Base-by-base conservation (phyloP, 2,888 invertebrate genomes). In the Hemaris fuciformis region DNA sequence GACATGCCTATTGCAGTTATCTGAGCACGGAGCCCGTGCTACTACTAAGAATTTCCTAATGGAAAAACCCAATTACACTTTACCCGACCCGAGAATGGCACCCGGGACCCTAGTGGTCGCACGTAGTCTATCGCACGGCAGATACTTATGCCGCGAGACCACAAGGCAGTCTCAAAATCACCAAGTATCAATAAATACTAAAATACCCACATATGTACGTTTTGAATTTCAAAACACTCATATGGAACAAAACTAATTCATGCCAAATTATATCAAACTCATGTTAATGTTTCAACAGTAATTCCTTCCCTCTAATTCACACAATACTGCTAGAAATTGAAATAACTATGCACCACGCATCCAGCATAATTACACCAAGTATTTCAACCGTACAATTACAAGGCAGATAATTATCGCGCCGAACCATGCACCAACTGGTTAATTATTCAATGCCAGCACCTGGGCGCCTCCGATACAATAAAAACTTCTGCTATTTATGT, bases 381-480 rank as follows among this genome's bases (percentile, higher is more conserved):
- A 45, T 57, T 46, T 34, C 57, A 38, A 8, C 15, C 31, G 31
- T 46, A 61, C 56, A 56, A 61, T 58, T 61, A 61, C 45, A 61
- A 23, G 22, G 45, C 18, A 38, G 57, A 57, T 61, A 57, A 61
- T 61, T 57, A 60, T 60, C 61, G 56, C 7, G 13, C 34, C 45
- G 41, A 31, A 46, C 57, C 61, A 61, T 57, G 45, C 73, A 71
- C 63, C 63, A 64, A 65, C 65, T 72, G 69, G 62, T 79, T 72
- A 77, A 77, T 72, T 75, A 77, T 77, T 79, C 75, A 79, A 57
- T 62, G 61, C 66, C 41, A 67, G 68, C 77, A 74, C 77, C 76
- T 75, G 63, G 77, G 76, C 74, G 63, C 62, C 69, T 66, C 56
- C 22, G 23, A 59, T 56, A 20, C 4, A 57, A 61, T 61, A 57